phyloP scores from a whole-genome alignment of 1,140 invertebrate species.

The Tribolium castaneum region DNA sequence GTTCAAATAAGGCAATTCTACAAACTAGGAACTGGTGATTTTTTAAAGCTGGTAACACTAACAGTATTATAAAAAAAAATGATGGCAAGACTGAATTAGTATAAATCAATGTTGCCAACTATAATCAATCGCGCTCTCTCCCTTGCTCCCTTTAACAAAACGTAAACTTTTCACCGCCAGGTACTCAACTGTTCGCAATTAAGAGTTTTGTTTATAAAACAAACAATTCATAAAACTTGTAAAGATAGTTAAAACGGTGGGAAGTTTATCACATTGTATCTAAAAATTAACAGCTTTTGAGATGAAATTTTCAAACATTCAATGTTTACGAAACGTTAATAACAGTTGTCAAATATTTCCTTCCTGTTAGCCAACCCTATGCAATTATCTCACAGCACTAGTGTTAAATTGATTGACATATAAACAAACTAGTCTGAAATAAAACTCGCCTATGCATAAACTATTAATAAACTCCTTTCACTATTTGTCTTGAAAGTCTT shows the following conservation, averaged over 20 bases:
- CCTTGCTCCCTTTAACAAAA: background rate
- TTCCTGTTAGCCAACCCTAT: background rate
- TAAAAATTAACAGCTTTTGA: background rate
- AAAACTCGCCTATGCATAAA: background rate
- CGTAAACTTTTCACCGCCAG: background rate
- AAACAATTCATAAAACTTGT: background rate
- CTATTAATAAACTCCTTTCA: conserved; percentile 4
- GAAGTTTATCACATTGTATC: background rate
- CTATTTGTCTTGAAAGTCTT: background rate
- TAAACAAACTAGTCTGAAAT: background rate
- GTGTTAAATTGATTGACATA: background rate
- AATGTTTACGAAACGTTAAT: background rate
- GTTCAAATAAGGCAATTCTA: too few relatives aligned
- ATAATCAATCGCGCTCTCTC: background rate
- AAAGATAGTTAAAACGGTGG: background rate
- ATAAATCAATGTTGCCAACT: background rate
- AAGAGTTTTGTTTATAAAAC: background rate
- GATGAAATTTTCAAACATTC: too few relatives aligned
- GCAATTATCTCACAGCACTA: background rate
- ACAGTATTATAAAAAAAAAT: background rate
- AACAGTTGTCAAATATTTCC: background rate
- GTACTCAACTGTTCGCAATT: background rate
- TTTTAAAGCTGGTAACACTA: too few relatives aligned
- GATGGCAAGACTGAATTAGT: background rate
- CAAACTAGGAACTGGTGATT: too few relatives aligned